Conservation (phyloP, 2,888 invertebrate species). For the Epsilonema sp. region DNA sequence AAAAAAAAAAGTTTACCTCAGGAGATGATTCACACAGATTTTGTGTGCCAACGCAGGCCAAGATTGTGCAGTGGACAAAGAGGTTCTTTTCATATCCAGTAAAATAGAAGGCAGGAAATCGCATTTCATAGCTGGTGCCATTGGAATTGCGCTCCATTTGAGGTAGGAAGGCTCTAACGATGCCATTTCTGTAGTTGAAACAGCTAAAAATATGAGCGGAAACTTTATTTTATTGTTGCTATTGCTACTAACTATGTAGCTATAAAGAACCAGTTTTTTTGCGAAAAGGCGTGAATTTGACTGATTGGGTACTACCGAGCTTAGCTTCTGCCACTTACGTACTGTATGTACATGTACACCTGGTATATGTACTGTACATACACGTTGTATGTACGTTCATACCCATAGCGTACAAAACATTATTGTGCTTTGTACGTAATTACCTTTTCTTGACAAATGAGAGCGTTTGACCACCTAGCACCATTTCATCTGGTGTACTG, state of each 20-base stretch:
- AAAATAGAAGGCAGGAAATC: slow-evolving; percentile 7
- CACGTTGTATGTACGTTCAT: too few relatives aligned
- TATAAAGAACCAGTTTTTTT: too few relatives aligned
- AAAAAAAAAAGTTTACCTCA: too few relatives aligned
- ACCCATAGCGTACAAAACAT: too few relatives aligned
- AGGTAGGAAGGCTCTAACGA: slow-evolving; percentile 6
- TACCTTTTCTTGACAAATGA: slow-evolving; percentile 7
- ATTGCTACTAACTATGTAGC: too few relatives aligned
- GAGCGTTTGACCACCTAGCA: slow-evolving; percentile 1
- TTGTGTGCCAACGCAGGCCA: slow-evolving; percentile 7
- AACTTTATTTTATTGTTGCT: too few relatives aligned
- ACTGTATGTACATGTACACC: too few relatives aligned
- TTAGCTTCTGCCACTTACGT: too few relatives aligned
- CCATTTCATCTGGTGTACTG: slow-evolving; percentile 5
- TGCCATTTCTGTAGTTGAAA: slow-evolving; percentile 6
- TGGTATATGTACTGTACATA: too few relatives aligned
- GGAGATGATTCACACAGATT: background rate
- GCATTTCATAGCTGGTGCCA: slow-evolving; percentile 4
- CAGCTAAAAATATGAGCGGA: slow-evolving; percentile 7
- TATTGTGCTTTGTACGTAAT: too few relatives aligned
- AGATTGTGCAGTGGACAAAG: slow-evolving; percentile 8
- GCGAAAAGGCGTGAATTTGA: too few relatives aligned
- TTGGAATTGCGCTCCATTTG: slow-evolving; percentile 6
- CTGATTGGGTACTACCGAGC: too few relatives aligned
- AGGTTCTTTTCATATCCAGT: slow-evolving; percentile 5